Evolutionary conservation across 2,113 vertebrate genomes (phyloP).

Genomic region (Myrmecophaga tridactyla): DNA sequence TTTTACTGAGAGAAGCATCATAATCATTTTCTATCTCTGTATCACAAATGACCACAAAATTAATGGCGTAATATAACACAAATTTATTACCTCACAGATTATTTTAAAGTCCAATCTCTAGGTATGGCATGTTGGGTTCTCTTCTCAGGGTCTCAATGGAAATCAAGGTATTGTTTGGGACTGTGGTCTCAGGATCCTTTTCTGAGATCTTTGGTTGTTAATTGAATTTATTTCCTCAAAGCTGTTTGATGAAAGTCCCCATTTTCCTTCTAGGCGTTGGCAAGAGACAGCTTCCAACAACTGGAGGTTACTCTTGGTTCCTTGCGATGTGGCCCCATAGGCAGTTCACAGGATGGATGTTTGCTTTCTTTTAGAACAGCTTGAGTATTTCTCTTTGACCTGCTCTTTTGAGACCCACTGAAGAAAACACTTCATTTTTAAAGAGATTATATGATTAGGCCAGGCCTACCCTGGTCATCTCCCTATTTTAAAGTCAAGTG

Average conservation of each 20-base stretch:
- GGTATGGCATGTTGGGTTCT: background rate
- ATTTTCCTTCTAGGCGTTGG: background rate
- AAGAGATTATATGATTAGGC: background rate
- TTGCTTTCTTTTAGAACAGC: background rate
- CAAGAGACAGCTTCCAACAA: background rate
- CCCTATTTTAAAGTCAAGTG: too few species aligned
- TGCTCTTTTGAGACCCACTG: background rate
- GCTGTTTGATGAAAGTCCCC: background rate
- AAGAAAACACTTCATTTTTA: background rate
- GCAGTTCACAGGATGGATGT: background rate
- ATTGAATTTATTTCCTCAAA: background rate
- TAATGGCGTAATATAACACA: background rate
- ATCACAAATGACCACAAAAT: background rate
- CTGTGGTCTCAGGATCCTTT: background rate
- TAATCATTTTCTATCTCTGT: background rate
- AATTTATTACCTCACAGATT: background rate
- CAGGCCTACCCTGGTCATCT: background rate
- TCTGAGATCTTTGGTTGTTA: background rate
- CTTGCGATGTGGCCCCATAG: background rate
- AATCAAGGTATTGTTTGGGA: background rate
- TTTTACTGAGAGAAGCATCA: background rate
- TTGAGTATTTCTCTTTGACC: background rate
- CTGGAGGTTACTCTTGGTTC: rapidly evolving
- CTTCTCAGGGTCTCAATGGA: background rate
- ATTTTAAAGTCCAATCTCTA: background rate